Evolutionary conservation across 2,113 vertebrate species (phyloP).

Genomic region (Tupaia tana): DNA sequence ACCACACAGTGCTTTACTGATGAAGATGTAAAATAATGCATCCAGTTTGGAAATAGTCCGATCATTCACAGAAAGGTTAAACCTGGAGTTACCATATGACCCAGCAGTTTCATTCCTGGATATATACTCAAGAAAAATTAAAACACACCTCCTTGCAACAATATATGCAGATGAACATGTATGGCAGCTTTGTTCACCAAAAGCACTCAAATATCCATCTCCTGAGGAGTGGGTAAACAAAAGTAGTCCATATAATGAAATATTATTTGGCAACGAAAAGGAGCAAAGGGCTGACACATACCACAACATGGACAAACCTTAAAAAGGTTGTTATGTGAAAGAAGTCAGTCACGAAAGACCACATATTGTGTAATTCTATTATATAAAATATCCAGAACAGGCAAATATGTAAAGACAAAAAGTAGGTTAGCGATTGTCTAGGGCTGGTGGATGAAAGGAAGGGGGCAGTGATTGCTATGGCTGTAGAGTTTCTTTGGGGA

Average conservation of each 20-base stretch:
- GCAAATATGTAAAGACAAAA: neutral
- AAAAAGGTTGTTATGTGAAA: neutral
- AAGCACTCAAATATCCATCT: neutral
- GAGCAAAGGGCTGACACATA: neutral
- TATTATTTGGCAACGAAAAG: neutral
- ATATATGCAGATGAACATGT: neutral
- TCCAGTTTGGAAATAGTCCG: neutral
- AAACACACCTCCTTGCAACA: neutral
- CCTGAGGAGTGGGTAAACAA: neutral
- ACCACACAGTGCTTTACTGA: neutral
- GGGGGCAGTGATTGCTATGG: neutral
- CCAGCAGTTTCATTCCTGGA: too few species aligned
- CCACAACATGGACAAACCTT: neutral
- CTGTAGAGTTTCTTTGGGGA: neutral
- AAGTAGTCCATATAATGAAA: neutral
- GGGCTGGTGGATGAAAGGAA: neutral
- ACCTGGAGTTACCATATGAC: neutral
- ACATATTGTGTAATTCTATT: neutral
- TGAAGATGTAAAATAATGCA: neutral
- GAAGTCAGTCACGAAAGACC: neutral
- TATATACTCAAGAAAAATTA: neutral
- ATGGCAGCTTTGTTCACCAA: neutral
- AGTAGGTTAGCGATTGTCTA: neutral
- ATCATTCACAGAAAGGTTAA: neutral
- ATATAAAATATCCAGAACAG: neutral